These are phyloP conservation scores for Larimichthys crocea DNA, from an alignment of 2,113 vertebrate species.

Conservation along the genomic window DNA sequence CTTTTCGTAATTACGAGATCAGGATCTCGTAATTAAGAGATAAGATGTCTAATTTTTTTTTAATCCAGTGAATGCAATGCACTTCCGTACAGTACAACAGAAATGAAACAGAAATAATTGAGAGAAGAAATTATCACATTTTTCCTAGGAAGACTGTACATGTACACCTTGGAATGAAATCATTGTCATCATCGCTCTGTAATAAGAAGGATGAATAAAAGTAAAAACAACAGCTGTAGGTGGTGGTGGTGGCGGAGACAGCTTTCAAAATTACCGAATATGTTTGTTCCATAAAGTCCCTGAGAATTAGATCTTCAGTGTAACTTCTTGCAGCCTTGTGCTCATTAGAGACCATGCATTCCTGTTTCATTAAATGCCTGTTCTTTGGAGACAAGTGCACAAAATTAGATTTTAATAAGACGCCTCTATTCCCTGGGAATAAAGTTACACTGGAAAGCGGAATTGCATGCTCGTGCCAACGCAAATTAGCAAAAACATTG, in stretches of 20 bases:
- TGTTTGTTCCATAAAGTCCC: slow-evolving; percentile 39
- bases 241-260: background rate
- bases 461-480: slow-evolving; percentile 65
- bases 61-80: no score
- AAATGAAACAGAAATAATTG: background rate
- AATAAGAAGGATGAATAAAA: background rate
- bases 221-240: background rate
- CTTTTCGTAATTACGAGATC: no score
- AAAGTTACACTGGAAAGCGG: slow-evolving; percentile 54
- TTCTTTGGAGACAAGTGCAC: slow-evolving; percentile 68
- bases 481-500: slow-evolving; percentile 72
- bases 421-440: slow-evolving; percentile 58
- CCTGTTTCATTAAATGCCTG: slow-evolving; percentile 71
- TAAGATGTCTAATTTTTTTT: no score
- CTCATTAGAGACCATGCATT: slow-evolving; percentile 70
- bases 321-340: slow-evolving; percentile 25
- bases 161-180: background rate
- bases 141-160: background rate
- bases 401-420: slow-evolving; percentile 77
- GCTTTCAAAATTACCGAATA: slow-evolving; percentile 17
- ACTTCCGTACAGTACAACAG: no score
- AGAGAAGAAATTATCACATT: background rate
- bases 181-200: background rate
- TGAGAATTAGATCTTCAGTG: slow-evolving; percentile 34
- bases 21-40: no score